phyloP scores from a whole-genome alignment of 2,797 vertebrate genomes.

The Okamejei kenojei region DNA sequence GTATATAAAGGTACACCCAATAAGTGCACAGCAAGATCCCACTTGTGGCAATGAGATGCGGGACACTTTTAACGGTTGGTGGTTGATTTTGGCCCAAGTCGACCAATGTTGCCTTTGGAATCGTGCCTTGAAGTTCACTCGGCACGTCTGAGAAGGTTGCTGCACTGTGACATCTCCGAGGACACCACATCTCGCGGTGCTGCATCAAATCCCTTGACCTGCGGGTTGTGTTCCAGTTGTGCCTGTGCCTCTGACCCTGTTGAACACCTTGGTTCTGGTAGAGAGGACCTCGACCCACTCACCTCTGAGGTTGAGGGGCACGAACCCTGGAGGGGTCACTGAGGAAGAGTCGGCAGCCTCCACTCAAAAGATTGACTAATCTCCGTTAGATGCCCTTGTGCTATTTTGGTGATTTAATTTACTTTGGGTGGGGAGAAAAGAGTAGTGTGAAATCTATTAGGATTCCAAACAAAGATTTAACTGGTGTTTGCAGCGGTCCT shows the following conservation, averaged over 20 bases:
- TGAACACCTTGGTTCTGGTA: too few species aligned
- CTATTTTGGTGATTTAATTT: too few species aligned
- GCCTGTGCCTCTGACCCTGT: too few species aligned
- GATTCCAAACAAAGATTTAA: not conserved
- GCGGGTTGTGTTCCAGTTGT: not conserved
- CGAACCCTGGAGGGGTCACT: not conserved
- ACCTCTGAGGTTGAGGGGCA: too few species aligned
- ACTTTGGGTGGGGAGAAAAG: too few species aligned
- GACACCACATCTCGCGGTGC: not conserved
- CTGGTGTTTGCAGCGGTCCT: not conserved
- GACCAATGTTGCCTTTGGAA: not conserved
- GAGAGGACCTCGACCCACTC: too few species aligned
- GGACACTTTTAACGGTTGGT: not conserved
- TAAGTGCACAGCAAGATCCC: not conserved
- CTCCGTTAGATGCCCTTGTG: too few species aligned
- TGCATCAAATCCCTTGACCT: too few species aligned
- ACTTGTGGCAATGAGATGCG: not conserved
- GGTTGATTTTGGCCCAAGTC: not conserved
- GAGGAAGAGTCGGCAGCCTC: not conserved
- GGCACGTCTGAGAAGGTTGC: not conserved
- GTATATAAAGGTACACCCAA: not conserved
- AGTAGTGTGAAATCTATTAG: too few species aligned
- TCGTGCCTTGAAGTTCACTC: not conserved
- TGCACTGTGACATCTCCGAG: not conserved
- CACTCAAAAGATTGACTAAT: not conserved